These are phyloP conservation scores for Zaprionus capensis DNA, from an alignment of 1,140 invertebrate species.

Conservation along the genomic window DNA sequence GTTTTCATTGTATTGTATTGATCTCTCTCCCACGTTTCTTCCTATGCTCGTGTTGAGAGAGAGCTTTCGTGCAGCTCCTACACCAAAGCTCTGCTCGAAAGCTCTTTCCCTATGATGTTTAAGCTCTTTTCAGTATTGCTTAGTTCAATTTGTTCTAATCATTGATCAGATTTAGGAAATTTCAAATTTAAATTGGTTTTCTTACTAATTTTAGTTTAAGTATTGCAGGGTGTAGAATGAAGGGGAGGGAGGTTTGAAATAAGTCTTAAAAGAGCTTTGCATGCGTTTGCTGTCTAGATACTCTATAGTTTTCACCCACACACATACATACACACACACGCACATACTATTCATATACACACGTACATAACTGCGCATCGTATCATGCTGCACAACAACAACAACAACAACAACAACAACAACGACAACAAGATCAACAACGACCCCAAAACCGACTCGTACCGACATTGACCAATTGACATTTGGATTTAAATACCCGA, in stretches of 20 bases:
- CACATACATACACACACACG: not conserved
- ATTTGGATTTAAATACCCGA: slow-evolving; percentile 67
- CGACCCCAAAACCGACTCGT: slow-evolving; percentile 2
- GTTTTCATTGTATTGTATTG: not conserved
- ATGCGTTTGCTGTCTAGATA: not conserved
- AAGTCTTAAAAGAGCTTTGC: slow-evolving; percentile 3
- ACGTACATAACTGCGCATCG: not conserved
- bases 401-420: not conserved
- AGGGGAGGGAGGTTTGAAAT: not conserved
- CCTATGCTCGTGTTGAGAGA: not conserved
- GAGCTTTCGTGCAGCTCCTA: not conserved
- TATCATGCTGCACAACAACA: slow-evolving; percentile 25
- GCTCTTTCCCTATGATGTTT: not conserved
- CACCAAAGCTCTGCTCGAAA: not conserved
- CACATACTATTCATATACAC: not conserved
- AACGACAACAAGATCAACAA: not conserved
- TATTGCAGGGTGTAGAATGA: not conserved
- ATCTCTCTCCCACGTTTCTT: not conserved
- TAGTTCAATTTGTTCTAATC: not conserved
- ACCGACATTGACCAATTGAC: slow-evolving; percentile 29
- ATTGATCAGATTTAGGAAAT: not conserved
- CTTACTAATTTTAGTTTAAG: slow-evolving; percentile 3
- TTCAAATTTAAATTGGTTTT: not conserved
- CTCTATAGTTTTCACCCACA: slow-evolving; percentile 5
- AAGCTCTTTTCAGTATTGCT: not conserved